Evolutionary conservation across 1,140 invertebrate species (phyloP).

Genomic region (Diuraphis noxia): DNA sequence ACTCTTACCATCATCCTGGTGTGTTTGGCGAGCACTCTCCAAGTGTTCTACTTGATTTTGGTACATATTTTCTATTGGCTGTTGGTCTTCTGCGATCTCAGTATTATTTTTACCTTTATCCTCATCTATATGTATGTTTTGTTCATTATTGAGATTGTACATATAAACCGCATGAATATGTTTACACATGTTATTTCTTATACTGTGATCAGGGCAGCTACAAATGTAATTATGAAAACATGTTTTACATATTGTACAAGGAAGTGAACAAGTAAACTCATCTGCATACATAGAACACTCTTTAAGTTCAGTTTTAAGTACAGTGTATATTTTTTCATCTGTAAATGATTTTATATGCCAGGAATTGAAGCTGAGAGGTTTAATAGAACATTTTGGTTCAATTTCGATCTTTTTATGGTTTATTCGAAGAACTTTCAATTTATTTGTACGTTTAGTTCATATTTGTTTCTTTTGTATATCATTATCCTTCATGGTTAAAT

Average conservation of each 20-base stretch:
- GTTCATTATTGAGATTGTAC: neutral
- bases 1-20: too few relatives aligned
- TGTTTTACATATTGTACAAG: conserved; percentile 34
- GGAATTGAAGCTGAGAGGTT: neutral
- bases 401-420: too few relatives aligned
- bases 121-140: too few relatives aligned
- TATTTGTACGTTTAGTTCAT: too few relatives aligned
- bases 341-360: neutral
- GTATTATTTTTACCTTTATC: too few relatives aligned
- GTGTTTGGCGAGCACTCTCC: too few relatives aligned
- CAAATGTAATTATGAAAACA: conserved; percentile 49
- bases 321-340: neutral
- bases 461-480: neutral
- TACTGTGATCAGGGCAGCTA: conserved; percentile 38
- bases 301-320: neutral
- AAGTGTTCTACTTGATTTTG: too few relatives aligned
- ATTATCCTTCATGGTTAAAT: neutral
- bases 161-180: conserved; percentile 44
- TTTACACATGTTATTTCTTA: conserved; percentile 52
- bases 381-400: neutral
- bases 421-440: too few relatives aligned
- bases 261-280: neutral
- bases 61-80: too few relatives aligned
- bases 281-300: neutral
- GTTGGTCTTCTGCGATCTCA: too few relatives aligned